Percentiles rank a stretch among this genome's conserved stretches.
These are phyloP conservation scores for Volucella inanis DNA, from an alignment of 2,888 invertebrate genomes.

Conservation along the genomic window DNA sequence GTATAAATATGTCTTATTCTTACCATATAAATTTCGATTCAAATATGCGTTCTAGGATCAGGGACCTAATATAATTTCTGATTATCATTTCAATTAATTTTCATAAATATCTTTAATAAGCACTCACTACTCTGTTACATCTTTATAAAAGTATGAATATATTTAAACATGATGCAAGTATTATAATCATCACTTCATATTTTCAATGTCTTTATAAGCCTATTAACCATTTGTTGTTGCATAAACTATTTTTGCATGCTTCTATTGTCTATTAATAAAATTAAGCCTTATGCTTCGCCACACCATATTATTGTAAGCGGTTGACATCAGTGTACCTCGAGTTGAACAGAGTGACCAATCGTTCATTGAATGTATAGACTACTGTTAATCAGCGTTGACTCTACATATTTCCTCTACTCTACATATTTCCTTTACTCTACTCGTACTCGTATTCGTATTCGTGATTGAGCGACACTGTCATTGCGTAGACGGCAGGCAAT, in stretches of 20 bases:
- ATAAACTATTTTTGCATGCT: constrained; percentile 70
- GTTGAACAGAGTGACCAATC: constrained; percentile 56
- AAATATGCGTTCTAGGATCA: too few relatives aligned
- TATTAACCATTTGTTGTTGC: too few relatives aligned
- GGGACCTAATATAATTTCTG: too few relatives aligned
- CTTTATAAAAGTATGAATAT: too few relatives aligned
- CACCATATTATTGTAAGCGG: constrained; percentile 61
- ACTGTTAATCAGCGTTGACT: constrained; percentile 49
- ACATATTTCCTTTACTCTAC: constrained; percentile 23
- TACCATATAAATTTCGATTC: too few relatives aligned
- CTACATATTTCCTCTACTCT: constrained; percentile 28
- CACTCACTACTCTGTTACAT: too few relatives aligned
- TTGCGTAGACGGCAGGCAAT: constrained; percentile 73
- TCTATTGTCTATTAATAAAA: constrained; percentile 72
- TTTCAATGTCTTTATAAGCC: too few relatives aligned
- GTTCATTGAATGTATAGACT: constrained; percentile 61
- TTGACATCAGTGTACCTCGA: constrained; percentile 59
- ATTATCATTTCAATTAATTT: too few relatives aligned
- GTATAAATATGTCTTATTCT: too few relatives aligned
- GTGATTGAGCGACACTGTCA: constrained; percentile 74
- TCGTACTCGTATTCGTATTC: constrained; percentile 1
- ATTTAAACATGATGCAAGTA: too few relatives aligned
- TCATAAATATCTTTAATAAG: too few relatives aligned
- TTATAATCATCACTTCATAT: too few relatives aligned
- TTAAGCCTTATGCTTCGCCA: constrained; percentile 63